These are phyloP conservation scores for Alviniconcha strummeri DNA, from an alignment of 2,888 invertebrate genomes.

Conservation along the genomic window DNA sequence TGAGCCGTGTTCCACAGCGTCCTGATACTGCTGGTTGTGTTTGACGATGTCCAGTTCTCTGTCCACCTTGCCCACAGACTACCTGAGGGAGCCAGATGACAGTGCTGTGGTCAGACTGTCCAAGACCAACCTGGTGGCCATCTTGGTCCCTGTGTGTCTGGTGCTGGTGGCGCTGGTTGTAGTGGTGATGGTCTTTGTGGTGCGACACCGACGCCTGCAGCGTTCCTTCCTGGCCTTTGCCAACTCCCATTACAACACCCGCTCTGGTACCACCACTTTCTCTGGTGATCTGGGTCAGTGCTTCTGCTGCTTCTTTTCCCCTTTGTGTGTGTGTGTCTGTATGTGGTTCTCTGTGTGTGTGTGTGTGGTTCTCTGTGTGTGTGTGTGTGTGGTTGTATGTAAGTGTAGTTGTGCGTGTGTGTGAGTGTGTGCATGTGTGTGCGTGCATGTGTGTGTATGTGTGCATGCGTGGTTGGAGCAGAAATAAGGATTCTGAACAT, in stretches of 20 bases:
- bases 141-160: conserved; percentile 78
- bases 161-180: conserved; percentile 77
- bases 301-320: background rate
- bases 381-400: background rate
- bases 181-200: conserved; percentile 80
- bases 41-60: no score
- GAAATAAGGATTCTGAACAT: no score
- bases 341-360: background rate
- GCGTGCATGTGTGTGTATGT: background rate
- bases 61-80: background rate
- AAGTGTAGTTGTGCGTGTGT: background rate
- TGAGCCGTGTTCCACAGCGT: no score
- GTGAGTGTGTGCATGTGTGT: background rate
- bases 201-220: conserved; percentile 84
- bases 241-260: conserved; percentile 89
- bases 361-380: conserved; percentile 73
- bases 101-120: conserved; percentile 28
- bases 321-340: background rate
- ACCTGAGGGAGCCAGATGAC: background rate
- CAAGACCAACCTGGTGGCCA: conserved; percentile 68
- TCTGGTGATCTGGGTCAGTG: conserved; percentile 77
- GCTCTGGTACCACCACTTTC: conserved; percentile 91
- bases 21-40: no score
- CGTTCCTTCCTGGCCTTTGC: conserved; percentile 88
- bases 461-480: background rate